These are phyloP conservation scores for Meandrusa payeni DNA, from an alignment of 2,888 invertebrate species.

Conservation along the genomic window DNA sequence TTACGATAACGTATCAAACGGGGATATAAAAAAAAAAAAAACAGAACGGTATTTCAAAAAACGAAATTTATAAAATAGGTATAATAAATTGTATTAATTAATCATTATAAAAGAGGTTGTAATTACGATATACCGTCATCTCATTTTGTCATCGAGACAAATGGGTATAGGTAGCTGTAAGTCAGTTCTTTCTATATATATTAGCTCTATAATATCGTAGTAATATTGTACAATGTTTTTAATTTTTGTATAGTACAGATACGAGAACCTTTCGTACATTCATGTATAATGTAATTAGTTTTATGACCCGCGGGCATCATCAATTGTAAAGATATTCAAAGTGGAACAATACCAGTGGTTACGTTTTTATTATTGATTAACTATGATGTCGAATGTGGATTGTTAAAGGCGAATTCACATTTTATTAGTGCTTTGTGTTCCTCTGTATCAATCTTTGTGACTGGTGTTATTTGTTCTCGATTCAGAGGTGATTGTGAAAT, in stretches of 20 bases:
- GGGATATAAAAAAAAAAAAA: slow-evolving; percentile 14
- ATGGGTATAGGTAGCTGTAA: slow-evolving; percentile 68
- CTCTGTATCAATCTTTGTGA: background rate
- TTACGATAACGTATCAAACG: background rate
- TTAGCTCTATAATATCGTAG: slow-evolving; percentile 74
- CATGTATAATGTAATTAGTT: slow-evolving; percentile 72
- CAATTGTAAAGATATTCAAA: slow-evolving; percentile 72
- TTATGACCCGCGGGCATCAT: slow-evolving; percentile 56
- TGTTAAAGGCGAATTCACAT: background rate
- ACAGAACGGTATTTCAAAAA: slow-evolving; percentile 28
- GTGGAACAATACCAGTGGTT: slow-evolving; percentile 58
- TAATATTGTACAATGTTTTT: slow-evolving; percentile 76
- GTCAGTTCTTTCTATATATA: slow-evolving; percentile 71
- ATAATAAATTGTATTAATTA: slow-evolving; percentile 66
- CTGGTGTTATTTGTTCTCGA: background rate
- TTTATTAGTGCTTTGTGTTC: slow-evolving; percentile 1
- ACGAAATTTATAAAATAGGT: slow-evolving; percentile 58
- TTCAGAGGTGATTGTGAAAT: slow-evolving; percentile 7
- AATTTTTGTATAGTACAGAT: slow-evolving; percentile 78
- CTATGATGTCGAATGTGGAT: background rate
- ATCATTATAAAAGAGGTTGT: slow-evolving; percentile 75
- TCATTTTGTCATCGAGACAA: slow-evolving; percentile 55
- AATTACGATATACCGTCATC: slow-evolving; percentile 67
- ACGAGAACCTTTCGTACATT: slow-evolving; percentile 53
- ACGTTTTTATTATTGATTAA: slow-evolving; percentile 30